These are phyloP conservation scores for Syrmaticus mikado DNA, from an alignment of 2,113 vertebrate species.

Conservation along the genomic window DNA sequence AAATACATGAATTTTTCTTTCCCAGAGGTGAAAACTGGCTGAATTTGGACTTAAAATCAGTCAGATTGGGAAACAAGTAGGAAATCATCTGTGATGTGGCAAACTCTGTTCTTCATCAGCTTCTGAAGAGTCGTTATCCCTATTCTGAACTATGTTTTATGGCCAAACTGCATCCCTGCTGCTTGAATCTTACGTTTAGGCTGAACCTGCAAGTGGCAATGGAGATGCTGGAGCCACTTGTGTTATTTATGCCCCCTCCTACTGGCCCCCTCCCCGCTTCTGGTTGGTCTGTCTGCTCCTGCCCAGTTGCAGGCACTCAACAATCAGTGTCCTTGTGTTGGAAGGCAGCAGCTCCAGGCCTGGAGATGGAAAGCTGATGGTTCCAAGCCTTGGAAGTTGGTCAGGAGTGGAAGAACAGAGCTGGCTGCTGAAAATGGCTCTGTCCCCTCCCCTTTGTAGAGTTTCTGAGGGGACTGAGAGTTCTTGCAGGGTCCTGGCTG, in stretches of 20 bases:
- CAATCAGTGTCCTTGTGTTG: constrained; percentile 48
- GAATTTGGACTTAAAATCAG: background rate
- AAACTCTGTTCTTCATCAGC: background rate
- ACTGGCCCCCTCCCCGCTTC: background rate
- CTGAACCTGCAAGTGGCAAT: background rate
- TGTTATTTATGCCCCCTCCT: constrained; percentile 10
- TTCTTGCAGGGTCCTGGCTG: constrained; percentile 74
- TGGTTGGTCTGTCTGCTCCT: background rate
- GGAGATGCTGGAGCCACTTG: background rate
- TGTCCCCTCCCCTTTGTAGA: constrained; percentile 38
- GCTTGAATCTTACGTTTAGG: background rate
- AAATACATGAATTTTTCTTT: background rate
- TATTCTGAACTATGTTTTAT: background rate
- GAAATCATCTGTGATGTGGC: background rate
- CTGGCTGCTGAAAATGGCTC: constrained; percentile 45
- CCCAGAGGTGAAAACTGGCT: background rate
- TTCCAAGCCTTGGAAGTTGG: constrained; percentile 48
- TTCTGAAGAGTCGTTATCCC: background rate
- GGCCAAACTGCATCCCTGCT: background rate
- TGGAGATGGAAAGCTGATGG: constrained; percentile 39
- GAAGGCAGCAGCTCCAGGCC: constrained; percentile 34
- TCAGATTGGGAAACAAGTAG: background rate
- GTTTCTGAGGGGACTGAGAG: constrained; percentile 66
- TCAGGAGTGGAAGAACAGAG: constrained; percentile 42
- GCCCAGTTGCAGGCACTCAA: background rate